phyloP scores from a whole-genome alignment of 2,888 invertebrate species.

The Ophion costatus region DNA sequence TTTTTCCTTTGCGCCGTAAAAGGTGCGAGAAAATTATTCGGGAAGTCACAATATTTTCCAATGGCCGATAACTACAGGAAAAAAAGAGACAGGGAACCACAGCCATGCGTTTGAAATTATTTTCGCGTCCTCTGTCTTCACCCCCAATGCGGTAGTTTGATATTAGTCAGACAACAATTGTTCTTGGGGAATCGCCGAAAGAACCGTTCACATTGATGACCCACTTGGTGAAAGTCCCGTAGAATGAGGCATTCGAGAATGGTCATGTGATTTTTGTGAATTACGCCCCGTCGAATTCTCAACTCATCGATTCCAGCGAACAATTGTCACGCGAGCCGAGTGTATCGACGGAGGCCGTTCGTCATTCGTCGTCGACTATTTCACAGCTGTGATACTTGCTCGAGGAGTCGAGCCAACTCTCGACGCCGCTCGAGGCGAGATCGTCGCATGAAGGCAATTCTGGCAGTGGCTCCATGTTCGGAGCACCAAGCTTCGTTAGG shows the following conservation, averaged over 20 bases:
- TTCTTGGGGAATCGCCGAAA: conserved; percentile 18
- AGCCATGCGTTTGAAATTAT: conserved; percentile 38
- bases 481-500: conserved; percentile 82
- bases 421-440: conserved; percentile 87
- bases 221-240: conserved; percentile 46
- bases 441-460: conserved; percentile 88
- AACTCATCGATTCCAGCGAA: conserved; percentile 61
- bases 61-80: conserved; percentile 8
- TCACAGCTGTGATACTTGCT: conserved; percentile 92
- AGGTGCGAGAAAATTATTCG: no score
- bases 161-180: conserved; percentile 42
- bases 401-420: conserved; percentile 90
- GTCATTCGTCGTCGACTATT: conserved; percentile 87
- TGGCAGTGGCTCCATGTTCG: conserved; percentile 87
- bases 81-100: conserved; percentile 48
- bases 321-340: conserved; percentile 61
- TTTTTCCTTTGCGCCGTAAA: no score
- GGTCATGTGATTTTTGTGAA: conserved; percentile 54
- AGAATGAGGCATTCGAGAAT: conserved; percentile 44
- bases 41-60: background rate
- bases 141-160: conserved; percentile 41
- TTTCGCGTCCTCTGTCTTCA: conserved; percentile 5
- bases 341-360: conserved; percentile 64
- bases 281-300: conserved; percentile 58
- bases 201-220: conserved; percentile 34